phyloP scores from a whole-genome alignment of 2,888 invertebrate species.

The Leucozona laternaria region DNA sequence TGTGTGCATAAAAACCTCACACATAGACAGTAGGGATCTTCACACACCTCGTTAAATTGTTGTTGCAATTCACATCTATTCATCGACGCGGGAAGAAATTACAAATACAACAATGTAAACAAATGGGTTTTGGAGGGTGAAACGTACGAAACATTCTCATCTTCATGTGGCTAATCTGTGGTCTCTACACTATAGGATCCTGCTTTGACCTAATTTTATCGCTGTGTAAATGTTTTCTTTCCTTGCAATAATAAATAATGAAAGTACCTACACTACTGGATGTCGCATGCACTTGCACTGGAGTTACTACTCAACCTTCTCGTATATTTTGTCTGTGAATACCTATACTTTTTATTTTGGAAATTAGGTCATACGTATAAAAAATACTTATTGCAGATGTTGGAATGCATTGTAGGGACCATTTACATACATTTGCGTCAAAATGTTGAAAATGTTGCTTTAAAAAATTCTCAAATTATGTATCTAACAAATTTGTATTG shows the following conservation, averaged over 20 bases:
- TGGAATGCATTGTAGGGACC: neutral
- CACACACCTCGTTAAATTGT: no score
- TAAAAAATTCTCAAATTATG: no score
- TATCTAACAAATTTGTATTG: no score
- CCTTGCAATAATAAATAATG: constrained; percentile 5
- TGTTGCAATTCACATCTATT: no score
- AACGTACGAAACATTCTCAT: no score
- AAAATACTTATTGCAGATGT: neutral
- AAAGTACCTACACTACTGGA: neutral
- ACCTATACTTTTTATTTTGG: neutral
- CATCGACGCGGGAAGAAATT: no score
- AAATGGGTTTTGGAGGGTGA: no score
- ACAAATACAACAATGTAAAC: no score
- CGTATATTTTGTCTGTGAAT: neutral
- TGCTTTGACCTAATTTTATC: constrained; percentile 58
- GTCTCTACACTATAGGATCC: constrained; percentile 15
- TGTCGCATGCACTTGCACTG: neutral
- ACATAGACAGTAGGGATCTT: no score
- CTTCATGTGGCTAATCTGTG: no score
- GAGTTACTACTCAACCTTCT: neutral
- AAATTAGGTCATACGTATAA: neutral
- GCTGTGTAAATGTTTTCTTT: constrained; percentile 29
- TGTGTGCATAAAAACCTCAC: no score
- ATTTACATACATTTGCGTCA: no score
- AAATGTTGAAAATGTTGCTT: neutral